Base-by-base conservation (phyloP, 2,888 invertebrate genomes). In the Neelides folsomi region DNA sequence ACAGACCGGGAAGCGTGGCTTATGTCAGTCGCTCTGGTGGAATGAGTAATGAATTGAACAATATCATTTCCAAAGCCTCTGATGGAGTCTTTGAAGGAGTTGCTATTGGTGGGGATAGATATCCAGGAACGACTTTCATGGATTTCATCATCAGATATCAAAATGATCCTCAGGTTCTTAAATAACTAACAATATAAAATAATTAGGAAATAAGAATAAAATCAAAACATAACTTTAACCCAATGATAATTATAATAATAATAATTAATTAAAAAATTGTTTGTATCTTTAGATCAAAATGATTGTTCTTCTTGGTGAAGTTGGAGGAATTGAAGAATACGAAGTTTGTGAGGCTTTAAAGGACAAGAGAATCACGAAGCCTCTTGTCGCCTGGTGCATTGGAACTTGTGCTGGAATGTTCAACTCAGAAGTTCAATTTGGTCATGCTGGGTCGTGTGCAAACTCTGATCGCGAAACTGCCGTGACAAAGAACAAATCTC, bases 41-140 rank as follows among this genome's bases (percentile, higher is more conserved):
- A 8, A 98, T 98, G 98, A 95, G 94, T 47, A 98, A 99, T 71
- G 98, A 98, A 70, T 74, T 98, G 55, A 99, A 98, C 76, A 98
- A 98, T 71, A 94, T 98, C 46, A 79, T 99, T 56, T 87, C 93
- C 0, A 89, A 94, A 67, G 84, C 93, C 49, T 93, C 98, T 0
- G 89, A 98, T 72, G 97, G 97, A 4, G 97, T 95, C 0, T 83
- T 86, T 66, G 98, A 98, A 70, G 98, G 98, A 3, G 87, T 98
- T 6, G 98, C 98, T 47, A 98, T 98, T 66, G 92, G 92, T 5
- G 98, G 98, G 0, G 98, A 98, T 73, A 77, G 90, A 37, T 98
- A 98, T 71, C 97, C 98, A 0, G 97, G 95, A 16, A 93, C 94
- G 49, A 94, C 92, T 0, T 99, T 97, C 74, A 88, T 95, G 77